Conservation (phyloP, 2,113 vertebrate genomes). For the Equus quagga region DNA sequence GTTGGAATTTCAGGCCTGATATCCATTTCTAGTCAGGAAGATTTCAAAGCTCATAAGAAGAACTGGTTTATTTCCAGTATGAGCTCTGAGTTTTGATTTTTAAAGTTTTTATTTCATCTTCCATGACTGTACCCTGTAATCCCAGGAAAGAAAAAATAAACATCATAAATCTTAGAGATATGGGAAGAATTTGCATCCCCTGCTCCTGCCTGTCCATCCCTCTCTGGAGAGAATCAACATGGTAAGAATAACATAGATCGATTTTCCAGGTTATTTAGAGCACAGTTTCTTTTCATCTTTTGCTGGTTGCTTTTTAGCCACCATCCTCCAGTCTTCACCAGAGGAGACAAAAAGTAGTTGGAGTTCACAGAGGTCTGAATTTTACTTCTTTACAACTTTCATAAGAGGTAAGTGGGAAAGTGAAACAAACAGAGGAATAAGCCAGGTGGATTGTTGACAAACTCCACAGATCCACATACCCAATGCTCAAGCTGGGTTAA, state of each 20-base stretch:
- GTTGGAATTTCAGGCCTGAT: neutral
- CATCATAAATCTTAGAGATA: neutral
- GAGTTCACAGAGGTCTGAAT: neutral
- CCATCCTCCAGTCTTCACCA: neutral
- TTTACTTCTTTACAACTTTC: neutral
- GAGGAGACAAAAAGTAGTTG: neutral
- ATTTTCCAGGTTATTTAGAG: neutral
- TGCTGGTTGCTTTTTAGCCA: neutral
- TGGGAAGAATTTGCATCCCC: neutral
- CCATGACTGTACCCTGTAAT: neutral
- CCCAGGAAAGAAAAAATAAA: constrained; percentile 5
- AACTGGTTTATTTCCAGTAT: neutral
- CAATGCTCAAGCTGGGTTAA: neutral
- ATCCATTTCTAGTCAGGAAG: neutral
- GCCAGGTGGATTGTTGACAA: neutral
- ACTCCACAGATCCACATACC: neutral
- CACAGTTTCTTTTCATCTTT: neutral
- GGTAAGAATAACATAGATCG: neutral
- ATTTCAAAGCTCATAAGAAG: neutral
- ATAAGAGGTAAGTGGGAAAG: neutral
- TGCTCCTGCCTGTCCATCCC: neutral
- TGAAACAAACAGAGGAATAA: neutral
- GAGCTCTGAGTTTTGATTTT: constrained; percentile 29
- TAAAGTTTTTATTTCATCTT: constrained; percentile 9
- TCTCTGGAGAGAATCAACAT: neutral